Base-by-base conservation (phyloP, 2,113 vertebrate species). In the Microcebus griseorufus region DNA sequence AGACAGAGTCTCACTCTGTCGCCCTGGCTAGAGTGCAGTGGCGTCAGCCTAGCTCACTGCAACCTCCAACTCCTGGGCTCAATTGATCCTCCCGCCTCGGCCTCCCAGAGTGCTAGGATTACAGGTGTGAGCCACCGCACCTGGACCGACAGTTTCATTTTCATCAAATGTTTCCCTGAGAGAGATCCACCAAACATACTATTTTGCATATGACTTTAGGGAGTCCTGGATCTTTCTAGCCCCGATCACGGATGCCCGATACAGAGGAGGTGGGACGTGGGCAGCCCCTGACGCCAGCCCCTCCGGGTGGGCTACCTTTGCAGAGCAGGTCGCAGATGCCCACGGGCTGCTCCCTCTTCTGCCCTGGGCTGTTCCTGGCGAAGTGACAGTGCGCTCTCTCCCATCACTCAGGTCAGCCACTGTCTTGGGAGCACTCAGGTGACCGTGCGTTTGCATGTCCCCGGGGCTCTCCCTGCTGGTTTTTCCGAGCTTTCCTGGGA, bases 341-440 rank as follows among this genome's bases (percentile, higher is more conserved):
- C 85, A 11, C 1, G 7, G 27, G 79, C 45, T 37, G 48, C 55
- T n/a, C 34, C 64, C 34, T 37, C n/a, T 4, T 82, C 51, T 16
- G 9, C 22, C 13, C 42, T 2, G 5, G 3, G 87, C 32, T 6
- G 34, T 14, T 64, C 16, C 6, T 37, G 67, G n/a, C 76, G 23
- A 45, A 25, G 64, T 6, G 34, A 23, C 25, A 2, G 45, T 2
- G 16, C 6, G 23, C 10, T n/a, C 3, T 1, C 0, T 4, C 18
- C 53, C 1, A 18, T 55, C 37, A 53, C 51, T 60, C 53, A 70
- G 4, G 1, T 1, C 79, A 39, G 34, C 2, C 11, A 13, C 48
- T 13, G 18, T 1, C 2, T 3, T 62, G 12, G 11, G 5, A 17
- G 14, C 27, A n/a, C 51, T 42, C 18, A 45, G 70, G 25, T 34